Percentiles rank a stretch among this genome's conserved stretches.
phyloP scores from a whole-genome alignment of 2,888 invertebrate species.

The Steinernema carpocapsae region DNA sequence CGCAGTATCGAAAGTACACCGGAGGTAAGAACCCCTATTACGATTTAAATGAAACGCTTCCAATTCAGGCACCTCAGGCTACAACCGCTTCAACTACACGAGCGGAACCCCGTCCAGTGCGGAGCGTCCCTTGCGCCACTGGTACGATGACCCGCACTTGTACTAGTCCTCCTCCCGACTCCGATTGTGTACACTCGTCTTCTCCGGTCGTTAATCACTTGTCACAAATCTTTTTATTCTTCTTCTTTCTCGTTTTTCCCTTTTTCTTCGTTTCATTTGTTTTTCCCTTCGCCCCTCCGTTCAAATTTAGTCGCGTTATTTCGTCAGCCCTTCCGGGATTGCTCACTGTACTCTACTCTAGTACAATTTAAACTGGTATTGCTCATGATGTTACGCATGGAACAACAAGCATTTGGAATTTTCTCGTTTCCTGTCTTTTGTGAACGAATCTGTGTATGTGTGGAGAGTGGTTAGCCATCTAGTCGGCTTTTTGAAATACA shows the following conservation, averaged over 20 bases:
- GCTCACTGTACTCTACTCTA: constrained; percentile 28
- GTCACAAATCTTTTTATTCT: neutral
- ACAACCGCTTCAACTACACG: constrained; percentile 57
- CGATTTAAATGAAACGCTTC: neutral
- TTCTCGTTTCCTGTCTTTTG: neutral
- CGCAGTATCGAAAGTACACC: constrained; percentile 37
- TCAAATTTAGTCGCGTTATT: neutral
- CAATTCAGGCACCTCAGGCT: constrained; percentile 36
- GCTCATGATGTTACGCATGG: constrained; percentile 18
- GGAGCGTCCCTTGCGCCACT: constrained; percentile 49
- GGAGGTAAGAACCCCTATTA: constrained; percentile 26
- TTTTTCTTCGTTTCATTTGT: constrained; percentile 1
- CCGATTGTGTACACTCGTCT: constrained; percentile 13
- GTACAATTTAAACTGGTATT: constrained; percentile 24
- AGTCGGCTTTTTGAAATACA: constrained; percentile 23
- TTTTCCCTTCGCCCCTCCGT: neutral
- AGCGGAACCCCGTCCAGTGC: constrained; percentile 48
- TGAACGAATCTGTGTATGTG: constrained; percentile 2
- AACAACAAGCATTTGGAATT: neutral
- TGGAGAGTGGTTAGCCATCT: constrained; percentile 28
- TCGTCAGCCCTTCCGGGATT: constrained; percentile 8
- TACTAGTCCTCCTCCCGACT: constrained; percentile 36
- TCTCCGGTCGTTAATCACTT: constrained; percentile 14
- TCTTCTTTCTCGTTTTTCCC: constrained; percentile 1
- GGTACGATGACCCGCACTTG: constrained; percentile 55